These are phyloP conservation scores for Apodemia hepburni DNA, from an alignment of 2,888 invertebrate genomes.

Conservation along the genomic window DNA sequence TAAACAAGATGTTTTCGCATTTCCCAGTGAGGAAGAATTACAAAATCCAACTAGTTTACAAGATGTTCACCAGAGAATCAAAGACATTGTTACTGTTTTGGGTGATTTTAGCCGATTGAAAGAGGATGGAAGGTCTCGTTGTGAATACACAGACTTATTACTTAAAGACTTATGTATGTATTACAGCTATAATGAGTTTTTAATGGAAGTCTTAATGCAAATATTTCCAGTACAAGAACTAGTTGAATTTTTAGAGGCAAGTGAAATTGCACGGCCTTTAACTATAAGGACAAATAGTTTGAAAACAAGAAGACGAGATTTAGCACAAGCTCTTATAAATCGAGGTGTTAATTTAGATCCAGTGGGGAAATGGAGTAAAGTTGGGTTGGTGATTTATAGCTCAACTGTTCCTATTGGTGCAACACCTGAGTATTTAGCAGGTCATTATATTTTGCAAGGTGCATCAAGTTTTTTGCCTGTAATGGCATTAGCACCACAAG, in stretches of 20 bases:
- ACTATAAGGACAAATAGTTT: slow-evolving; percentile 98
- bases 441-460: slow-evolving; percentile 98
- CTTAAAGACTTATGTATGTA: slow-evolving; percentile 93
- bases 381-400: slow-evolving; percentile 97
- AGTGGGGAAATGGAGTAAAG: slow-evolving; percentile 98
- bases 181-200: slow-evolving; percentile 97
- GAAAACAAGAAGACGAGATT: slow-evolving; percentile 94
- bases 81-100: slow-evolving; percentile 90
- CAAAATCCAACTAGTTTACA: slow-evolving; percentile 87
- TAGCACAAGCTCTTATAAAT: slow-evolving; percentile 96
- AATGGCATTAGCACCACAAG: slow-evolving; percentile 98
- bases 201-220: slow-evolving; percentile 95
- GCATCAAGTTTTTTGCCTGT: slow-evolving; percentile 98
- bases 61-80: slow-evolving; percentile 93
- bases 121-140: slow-evolving; percentile 84
- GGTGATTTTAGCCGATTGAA: slow-evolving; percentile 88
- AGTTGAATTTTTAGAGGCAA: slow-evolving; percentile 96
- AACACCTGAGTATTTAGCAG: slow-evolving; percentile 99
- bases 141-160: slow-evolving; percentile 90
- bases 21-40: slow-evolving; percentile 88
- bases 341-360: slow-evolving; percentile 99
- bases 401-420: slow-evolving; percentile 98
- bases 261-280: slow-evolving; percentile 95
- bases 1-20: slow-evolving; percentile 87
- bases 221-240: slow-evolving; percentile 93